Conservation (phyloP, 2,113 vertebrate genomes). For the Aptenodytes forsteri region DNA sequence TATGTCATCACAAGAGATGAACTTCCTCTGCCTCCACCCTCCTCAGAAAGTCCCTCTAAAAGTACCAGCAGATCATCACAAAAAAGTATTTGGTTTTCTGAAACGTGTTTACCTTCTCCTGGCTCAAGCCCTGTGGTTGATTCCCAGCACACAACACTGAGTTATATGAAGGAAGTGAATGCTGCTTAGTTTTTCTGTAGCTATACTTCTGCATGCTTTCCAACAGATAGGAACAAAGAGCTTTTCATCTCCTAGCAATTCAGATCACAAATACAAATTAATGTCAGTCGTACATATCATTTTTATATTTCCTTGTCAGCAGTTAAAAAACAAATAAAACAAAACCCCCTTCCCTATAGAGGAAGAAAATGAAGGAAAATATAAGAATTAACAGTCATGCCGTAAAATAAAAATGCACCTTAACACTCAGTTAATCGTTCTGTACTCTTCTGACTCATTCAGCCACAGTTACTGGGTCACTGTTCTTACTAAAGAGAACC, state of each 20-base stretch:
- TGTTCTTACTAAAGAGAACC: not conserved
- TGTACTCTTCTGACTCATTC: not conserved
- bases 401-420: not conserved
- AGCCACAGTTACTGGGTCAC: not conserved
- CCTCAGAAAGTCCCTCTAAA: not conserved
- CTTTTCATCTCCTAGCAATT: not conserved
- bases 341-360: rapidly evolving
- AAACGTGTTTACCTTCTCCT: not conserved
- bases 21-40: not conserved
- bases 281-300: not conserved
- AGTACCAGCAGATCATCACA: not conserved
- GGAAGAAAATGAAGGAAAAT: not conserved
- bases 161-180: not conserved
- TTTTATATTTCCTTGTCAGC: not conserved
- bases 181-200: not conserved
- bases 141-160: not conserved
- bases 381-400: not conserved
- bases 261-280: not conserved
- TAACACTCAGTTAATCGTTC: not conserved
- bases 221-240: not conserved
- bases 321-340: not conserved
- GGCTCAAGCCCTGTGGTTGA: not conserved
- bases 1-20: not conserved
- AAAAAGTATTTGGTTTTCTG: not conserved
- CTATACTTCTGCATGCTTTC: not conserved